phyloP scores from a whole-genome alignment of 2,888 invertebrate genomes.

The Agonopterix subpropinquella region DNA sequence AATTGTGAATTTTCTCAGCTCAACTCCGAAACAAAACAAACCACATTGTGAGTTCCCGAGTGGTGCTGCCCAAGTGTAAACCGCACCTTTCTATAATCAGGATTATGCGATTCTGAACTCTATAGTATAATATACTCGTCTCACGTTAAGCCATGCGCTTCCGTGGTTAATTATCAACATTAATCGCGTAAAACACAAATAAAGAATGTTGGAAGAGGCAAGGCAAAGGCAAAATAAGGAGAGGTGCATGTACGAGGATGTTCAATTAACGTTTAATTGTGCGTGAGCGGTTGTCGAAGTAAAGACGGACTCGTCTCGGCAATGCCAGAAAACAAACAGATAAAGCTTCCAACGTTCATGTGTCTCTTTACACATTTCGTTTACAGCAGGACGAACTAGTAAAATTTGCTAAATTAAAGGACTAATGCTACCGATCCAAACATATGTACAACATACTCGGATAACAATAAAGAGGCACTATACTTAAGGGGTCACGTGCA shows the following conservation, averaged over 20 bases:
- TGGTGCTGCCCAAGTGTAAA: conserved; percentile 65
- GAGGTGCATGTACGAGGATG: conserved; percentile 50
- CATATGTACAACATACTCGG: conserved; percentile 25
- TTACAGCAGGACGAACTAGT: conserved; percentile 25
- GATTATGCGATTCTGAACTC: conserved; percentile 34
- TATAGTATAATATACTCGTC: conserved; percentile 28
- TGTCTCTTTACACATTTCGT: conserved; percentile 35
- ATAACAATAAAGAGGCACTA: conserved; percentile 3
- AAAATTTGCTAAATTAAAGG: conserved; percentile 36
- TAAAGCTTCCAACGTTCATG: conserved; percentile 62
- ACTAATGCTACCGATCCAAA: conserved; percentile 33
- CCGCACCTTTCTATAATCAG: conserved; percentile 43
- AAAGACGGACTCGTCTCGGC: conserved; percentile 56
- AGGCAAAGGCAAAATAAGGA: conserved; percentile 63
- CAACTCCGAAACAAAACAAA: conserved; percentile 22
- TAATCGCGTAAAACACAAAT: conserved; percentile 32
- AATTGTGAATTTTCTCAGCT: conserved; percentile 46
- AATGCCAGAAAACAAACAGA: conserved; percentile 76
- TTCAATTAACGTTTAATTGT: conserved; percentile 34
- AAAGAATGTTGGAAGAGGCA: conserved; percentile 51
- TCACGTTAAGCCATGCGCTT: conserved; percentile 60
- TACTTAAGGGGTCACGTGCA: conserved; percentile 36
- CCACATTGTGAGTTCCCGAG: conserved; percentile 65
- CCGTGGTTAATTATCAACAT: conserved; percentile 58
- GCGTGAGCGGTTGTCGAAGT: conserved; percentile 37